Conservation (phyloP, 2,113 vertebrate species). For the Phyllostomus hastatus region DNA sequence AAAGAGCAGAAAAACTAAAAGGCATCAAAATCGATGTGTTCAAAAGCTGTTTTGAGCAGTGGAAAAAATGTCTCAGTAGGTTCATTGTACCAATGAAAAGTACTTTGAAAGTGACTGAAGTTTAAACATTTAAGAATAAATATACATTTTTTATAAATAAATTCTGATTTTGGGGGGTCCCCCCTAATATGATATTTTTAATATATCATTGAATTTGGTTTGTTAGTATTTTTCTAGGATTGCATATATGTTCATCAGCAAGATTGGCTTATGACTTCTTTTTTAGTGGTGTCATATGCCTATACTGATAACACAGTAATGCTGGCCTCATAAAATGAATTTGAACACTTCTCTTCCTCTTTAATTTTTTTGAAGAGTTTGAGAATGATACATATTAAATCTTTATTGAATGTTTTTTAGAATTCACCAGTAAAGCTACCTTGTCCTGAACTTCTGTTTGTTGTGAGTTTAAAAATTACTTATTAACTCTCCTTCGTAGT, state of each 20-base stretch:
- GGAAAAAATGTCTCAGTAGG: too few species aligned
- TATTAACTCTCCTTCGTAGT: neutral
- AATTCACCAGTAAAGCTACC: neutral
- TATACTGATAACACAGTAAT: neutral
- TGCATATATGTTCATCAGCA: neutral
- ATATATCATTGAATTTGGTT: neutral
- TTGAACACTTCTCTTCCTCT: neutral
- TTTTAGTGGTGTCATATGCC: neutral
- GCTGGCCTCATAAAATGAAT: neutral
- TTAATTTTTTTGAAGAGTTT: neutral
- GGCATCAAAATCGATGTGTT: too few species aligned
- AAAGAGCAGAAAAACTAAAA: too few species aligned
- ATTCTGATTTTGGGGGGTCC: too few species aligned
- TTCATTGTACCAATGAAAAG: too few species aligned
- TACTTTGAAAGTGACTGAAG: too few species aligned
- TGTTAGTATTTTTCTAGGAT: neutral
- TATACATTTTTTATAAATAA: too few species aligned
- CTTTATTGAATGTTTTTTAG: neutral
- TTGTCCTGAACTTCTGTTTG: neutral
- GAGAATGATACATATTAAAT: neutral
- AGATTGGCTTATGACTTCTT: neutral
- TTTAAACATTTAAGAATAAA: too few species aligned
- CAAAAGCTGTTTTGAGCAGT: too few species aligned
- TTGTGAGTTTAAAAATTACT: neutral
- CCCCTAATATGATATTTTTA: too few species aligned